Base-by-base conservation (phyloP, 2,888 invertebrate species). In the Drosophila aldrichi region DNA sequence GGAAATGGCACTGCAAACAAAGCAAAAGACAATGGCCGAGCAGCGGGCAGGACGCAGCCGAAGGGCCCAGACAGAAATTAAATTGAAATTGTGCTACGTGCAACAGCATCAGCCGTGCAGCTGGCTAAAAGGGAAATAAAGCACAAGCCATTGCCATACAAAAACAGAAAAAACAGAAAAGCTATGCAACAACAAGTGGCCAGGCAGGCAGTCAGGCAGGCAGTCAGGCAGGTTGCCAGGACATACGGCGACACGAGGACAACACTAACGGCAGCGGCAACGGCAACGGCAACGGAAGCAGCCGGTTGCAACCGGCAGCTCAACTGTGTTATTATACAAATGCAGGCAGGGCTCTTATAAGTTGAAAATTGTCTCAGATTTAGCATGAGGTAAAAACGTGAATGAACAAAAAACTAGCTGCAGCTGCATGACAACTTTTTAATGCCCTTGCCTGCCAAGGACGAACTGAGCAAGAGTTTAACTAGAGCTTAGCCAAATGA, bases 1-100 rank as follows among this genome's bases (percentile, higher is more conserved):
- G 81, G 85, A 82, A 82, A 87, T 82, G 74, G 74, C 84, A 87
- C 75, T 79, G 82, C 87, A 84, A 87, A 87, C 88, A 84, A 85
- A 75, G 71, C 73, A 64, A 84, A 85, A 82, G 88, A 88, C 86
- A 84, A 84, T 85, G 80, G 88, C 67, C 36, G 36, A 36, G 36
- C 22, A 20, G 14, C 43, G 41, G 66, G 62, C 70, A 40, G 54
- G 54, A 40, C 29, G 54, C 25, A 40, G 40, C 38, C 38, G 54
- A 49, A 49, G 54, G 38, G 67, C 74, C 67, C 84, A 85, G 83
- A 86, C 86, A 84, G 84, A 86, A 85, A 86, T 85, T 86, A 85
- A 85, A 85, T 85, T 86, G 84, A 84, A 85, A 86, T 82, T 86
- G 82, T 80, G 72, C 72, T 83, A 71, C 77, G 78, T 86, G 83